phyloP scores from a whole-genome alignment of 37 sponge, comb jelly and placozoan genomes.

The Ianthella basta region DNA sequence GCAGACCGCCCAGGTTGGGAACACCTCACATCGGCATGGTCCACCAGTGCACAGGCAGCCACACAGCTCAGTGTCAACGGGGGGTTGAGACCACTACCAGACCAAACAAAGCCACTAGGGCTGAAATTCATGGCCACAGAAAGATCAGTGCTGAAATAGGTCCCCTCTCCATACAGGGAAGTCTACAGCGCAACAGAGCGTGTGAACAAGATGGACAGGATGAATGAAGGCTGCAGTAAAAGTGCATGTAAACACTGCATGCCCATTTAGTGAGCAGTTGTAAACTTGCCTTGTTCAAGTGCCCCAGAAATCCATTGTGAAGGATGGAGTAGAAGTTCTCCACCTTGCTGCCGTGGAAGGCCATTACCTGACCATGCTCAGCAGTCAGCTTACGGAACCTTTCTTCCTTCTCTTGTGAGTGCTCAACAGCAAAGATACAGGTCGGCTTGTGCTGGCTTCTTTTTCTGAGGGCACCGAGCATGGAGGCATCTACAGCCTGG shows the following conservation, averaged over 20 bases:
- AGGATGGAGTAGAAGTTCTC: slow-evolving; percentile 90
- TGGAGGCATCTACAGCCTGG: too few relatives aligned
- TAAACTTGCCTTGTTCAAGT: slow-evolving; percentile 70
- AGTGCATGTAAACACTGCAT: too few relatives aligned
- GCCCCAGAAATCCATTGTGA: slow-evolving; percentile 81
- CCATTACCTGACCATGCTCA: slow-evolving; percentile 60
- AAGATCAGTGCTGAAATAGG: slow-evolving; percentile 82
- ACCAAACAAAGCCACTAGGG: slow-evolving; percentile 67
- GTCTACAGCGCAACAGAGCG: slow-evolving; percentile 39
- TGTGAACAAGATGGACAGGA: neutral
- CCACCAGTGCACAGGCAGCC: slow-evolving; percentile 82
- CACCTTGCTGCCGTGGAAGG: slow-evolving; percentile 82
- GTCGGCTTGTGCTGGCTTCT: neutral
- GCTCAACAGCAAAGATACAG: slow-evolving; percentile 57
- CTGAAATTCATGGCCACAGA: slow-evolving; percentile 83
- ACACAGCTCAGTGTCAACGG: slow-evolving; percentile 75
- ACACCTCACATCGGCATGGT: slow-evolving; percentile 74
- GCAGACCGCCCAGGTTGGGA: slow-evolving; percentile 35
- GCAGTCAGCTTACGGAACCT: slow-evolving; percentile 35
- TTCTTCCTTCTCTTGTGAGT: slow-evolving; percentile 37
- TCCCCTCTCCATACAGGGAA: slow-evolving; percentile 86
- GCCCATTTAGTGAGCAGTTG: too few relatives aligned
- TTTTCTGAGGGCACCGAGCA: too few relatives aligned
- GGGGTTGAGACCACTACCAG: slow-evolving; percentile 45
- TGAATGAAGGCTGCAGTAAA: neutral